Conservation (phyloP, 2,797 vertebrate species). For the Protonibea diacanthus region DNA sequence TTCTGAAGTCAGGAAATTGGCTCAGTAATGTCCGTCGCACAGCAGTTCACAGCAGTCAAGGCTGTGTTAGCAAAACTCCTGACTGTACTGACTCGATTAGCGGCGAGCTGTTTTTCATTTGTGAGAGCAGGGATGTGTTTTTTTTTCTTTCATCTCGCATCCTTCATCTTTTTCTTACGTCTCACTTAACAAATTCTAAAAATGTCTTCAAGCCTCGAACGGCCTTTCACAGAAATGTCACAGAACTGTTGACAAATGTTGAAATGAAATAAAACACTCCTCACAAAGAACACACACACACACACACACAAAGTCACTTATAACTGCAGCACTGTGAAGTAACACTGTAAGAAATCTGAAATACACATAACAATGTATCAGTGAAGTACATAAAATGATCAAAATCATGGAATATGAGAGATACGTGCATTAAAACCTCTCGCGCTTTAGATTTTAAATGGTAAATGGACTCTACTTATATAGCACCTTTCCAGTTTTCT, state of each 20-base stretch:
- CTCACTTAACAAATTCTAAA: not conserved
- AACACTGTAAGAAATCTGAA: not conserved
- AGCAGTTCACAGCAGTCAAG: not conserved
- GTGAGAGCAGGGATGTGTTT: not conserved
- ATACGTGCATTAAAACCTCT: conserved; percentile 1
- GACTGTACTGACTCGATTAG: not conserved
- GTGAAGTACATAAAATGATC: not conserved
- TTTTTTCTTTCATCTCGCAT: not conserved
- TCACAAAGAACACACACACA: not conserved
- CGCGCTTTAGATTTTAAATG: too few relatives aligned
- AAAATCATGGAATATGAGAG: not conserved
- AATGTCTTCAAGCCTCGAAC: not conserved
- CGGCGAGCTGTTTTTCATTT: not conserved
- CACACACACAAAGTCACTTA: not conserved
- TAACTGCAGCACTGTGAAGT: not conserved
- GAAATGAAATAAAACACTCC: not conserved
- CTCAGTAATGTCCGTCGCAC: not conserved
- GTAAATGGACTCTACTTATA: too few relatives aligned
- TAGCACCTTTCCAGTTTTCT: too few relatives aligned
- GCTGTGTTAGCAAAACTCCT: not conserved
- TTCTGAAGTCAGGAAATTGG: not conserved
- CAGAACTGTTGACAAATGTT: not conserved
- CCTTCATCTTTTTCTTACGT: not conserved
- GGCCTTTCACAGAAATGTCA: not conserved
- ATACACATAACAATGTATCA: not conserved